Evolutionary conservation across 1,140 invertebrate genomes (phyloP), one percentile per base, ranked within the genome.

Genomic region (Pachypsylla venusta): DNA sequence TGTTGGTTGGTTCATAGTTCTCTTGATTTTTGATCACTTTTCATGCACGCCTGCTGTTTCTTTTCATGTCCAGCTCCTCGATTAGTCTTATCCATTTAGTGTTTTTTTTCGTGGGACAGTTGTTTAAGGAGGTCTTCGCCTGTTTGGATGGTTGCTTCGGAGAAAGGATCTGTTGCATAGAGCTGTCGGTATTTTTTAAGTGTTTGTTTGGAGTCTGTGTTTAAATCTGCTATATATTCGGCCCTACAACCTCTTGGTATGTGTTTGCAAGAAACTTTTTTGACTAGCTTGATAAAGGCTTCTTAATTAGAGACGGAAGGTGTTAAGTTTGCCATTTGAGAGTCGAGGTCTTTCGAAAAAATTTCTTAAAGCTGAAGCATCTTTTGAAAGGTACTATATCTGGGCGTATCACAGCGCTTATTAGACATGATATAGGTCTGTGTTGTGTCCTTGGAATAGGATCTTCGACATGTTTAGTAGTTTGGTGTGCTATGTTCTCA

Each of bases 111-210:
- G 7, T 57, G 16, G 14, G 55, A 24, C 20, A 57, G 30, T 19
- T 39, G 22, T 16, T 22, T 16, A 3, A 57, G 22, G n/a, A 57
- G 55, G 55, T 14, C 26, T 30, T 57, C 55, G 3, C 55, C 27
- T 57, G 16, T 24, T 30, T 57, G 26, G 19, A 57, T 57, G n/a
- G 55, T 57, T 35, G 30, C 55, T 27, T 57, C 55, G 27, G 14
- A 25, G 25, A 57, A 57, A n/a, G 55, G 55, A n/a, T n/a, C n/a
- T n/a, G n/a, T n/a, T n/a, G n/a, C 30, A 22, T 57, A 57, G 30
- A 27, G 25, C 19, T 30, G 27, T n/a, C 20, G 24, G 19, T 25
- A 25, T 19, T 14, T 42, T 53, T 42, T 1, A 58, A 40, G 24
- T 7, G n/a, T 4, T 53, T 4, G 2, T 48, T 58, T 42, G 26